Base-by-base conservation (phyloP, 2,888 invertebrate species). In the Tipula helvola region DNA sequence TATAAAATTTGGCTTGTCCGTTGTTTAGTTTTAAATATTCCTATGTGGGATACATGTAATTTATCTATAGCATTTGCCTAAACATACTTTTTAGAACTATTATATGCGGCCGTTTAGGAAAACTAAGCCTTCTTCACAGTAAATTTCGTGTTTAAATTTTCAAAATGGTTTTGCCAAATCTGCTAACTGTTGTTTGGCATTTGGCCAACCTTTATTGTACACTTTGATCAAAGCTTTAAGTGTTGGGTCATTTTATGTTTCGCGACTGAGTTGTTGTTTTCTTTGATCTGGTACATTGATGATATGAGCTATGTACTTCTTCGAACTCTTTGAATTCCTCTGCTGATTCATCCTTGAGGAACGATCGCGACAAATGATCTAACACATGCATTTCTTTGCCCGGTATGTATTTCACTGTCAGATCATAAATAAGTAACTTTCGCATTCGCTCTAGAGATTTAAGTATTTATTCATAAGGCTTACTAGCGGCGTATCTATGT, bases 381-480 rank as follows among this genome's bases (percentile, higher is more conserved):
- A 2, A 1, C 2, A 28, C 2, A 2, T 28, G 28, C 28, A 28
- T 28, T 28, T 28, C 28, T 28, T 28, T 28, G 28, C 28, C 28
- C n/a, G n/a, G n/a, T n/a, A n/a, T 28, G 28, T 28, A 28, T 28
- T 28, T 28, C 28, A 28, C 28, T 28, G 2, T 28, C 28, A 28
- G 28, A 28, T 28, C 28, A 28, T 28, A 28, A 28, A 28, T 28
- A 28, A 28, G 28, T 28, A 28, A 28, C 2, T 28, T 28, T 28
- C 28, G 88, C 1, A 42, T 42, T 42, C 42, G 42, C 42, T 42
- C 2, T 8, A 89, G 87, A 86, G 87, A 86, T 7, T 88, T n/a
- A n/a, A n/a, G n/a, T 28, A 88, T 88, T 89, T 89, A n/a, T 86
- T 86, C 41, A 88, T 87, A 36, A 89, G 88, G 10, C 87, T 44